Base-by-base conservation (phyloP, 2,888 invertebrate species). In the Ferdinandea cuprea region DNA sequence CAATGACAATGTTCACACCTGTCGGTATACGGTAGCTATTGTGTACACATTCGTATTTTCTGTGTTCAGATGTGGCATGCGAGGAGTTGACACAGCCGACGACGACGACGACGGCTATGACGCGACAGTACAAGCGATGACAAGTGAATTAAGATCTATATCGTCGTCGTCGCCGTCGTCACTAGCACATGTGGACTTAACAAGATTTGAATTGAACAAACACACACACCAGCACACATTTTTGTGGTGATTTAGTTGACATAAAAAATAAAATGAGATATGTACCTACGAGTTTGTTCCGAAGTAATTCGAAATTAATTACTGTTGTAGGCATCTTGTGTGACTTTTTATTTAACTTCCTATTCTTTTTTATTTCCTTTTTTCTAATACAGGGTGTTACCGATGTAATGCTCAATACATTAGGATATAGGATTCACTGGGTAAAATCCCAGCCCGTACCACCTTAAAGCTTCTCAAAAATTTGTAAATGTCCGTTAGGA, bases 1-100 rank as follows among this genome's bases (percentile, higher is more conserved):
- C 79, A 66, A 56, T 73, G 66, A 61, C 68, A 73, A 54, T 44
- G 73, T 73, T 79, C 73, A 68, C 66, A 66, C 73, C 73, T 61
- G 50, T 46, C 44, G 66, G 73, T 15, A 56, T 48, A n/a, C n/a
- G 7, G 17, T 17, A 11, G 59, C 30, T 52, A 30, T 28, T 56
- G 48, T 48, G 48, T 52, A 37, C 28, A 21, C 48, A n/a, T 15
- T 25, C 9, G 15, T 9, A 17, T 1, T 50, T 58, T 42, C 19
- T 58, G 15, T 68, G 30, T 40, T 17, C 30, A 32, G 54, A 21
- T 32, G 35, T 40, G 32, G 40, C 2, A 15, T 30, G 46, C 8
- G 54, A n/a, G 13, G 56, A 37, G 48, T 68, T 59, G 42, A 52
- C 52, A 68, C 21, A 19, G 15, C 19, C 28, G 15, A 48, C 9